Percentiles rank a stretch among this genome's conserved stretches.
phyloP scores from a whole-genome alignment of 2,113 vertebrate genomes.

The Odocoileus hemionus region DNA sequence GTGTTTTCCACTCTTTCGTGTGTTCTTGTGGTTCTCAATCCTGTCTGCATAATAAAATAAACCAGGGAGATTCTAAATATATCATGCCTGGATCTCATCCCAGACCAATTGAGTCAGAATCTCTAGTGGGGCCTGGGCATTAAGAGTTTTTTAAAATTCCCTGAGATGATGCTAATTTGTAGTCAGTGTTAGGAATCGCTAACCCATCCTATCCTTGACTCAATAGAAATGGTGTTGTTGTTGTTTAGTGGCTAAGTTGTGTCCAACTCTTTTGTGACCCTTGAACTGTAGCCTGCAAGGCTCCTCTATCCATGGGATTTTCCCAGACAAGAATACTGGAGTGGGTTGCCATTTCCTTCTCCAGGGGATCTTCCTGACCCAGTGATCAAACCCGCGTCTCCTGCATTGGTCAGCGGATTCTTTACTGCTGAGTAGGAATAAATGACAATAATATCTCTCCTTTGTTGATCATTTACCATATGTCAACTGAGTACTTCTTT shows the following conservation, averaged over 20 bases:
- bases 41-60: neutral
- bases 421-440: neutral
- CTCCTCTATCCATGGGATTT: neutral
- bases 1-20: neutral
- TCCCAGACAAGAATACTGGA: neutral
- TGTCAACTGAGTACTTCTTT: neutral
- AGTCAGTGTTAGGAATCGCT: neutral
- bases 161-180: neutral
- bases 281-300: neutral
- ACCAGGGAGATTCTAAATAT: neutral
- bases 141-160: neutral
- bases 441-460: neutral
- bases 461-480: neutral
- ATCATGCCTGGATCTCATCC: neutral
- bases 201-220: neutral
- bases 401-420: neutral
- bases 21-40: neutral
- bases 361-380: neutral
- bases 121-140: no score
- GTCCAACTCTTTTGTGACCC: neutral
- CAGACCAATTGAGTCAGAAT: neutral
- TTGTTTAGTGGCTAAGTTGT: neutral
- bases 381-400: fast-evolving
- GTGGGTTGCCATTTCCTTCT: neutral
- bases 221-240: neutral